These are phyloP conservation scores for Apostichopus parvimensis DNA, from an alignment of 35 echinoderm and acorn worm species.

Conservation along the genomic window DNA sequence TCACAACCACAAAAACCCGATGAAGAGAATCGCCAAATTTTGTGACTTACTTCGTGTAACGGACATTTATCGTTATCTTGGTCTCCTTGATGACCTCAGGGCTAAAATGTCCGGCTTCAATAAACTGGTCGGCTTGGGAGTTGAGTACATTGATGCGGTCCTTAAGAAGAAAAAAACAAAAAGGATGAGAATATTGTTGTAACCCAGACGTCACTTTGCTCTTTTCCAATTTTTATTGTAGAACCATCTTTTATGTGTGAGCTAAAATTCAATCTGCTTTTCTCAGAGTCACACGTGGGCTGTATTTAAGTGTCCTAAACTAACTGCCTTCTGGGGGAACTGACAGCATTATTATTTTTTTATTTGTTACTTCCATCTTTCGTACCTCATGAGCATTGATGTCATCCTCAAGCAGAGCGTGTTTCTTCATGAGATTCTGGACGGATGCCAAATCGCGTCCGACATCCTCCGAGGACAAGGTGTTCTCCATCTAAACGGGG, in stretches of 20 bases:
- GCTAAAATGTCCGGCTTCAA: constrained; percentile 91
- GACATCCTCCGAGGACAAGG: constrained; percentile 91
- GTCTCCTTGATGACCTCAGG: constrained; percentile 82
- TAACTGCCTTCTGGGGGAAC: no score
- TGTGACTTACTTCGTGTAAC: constrained; percentile 79
- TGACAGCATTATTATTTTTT: no score
- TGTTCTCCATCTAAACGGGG: constrained; percentile 76
- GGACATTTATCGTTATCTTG: constrained; percentile 81
- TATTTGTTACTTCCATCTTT: no score
- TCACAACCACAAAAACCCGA: no score
- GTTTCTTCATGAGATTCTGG: constrained; percentile 93
- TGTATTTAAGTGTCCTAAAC: no score
- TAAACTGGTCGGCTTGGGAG: constrained; percentile 90
- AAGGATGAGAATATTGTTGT: no score
- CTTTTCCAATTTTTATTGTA: no score
- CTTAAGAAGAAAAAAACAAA: constrained; percentile 11
- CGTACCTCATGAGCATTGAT: constrained; percentile 92
- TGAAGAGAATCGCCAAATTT: background rate
- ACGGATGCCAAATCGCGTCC: constrained; percentile 97
- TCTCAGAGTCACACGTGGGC: no score
- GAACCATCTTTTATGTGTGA: no score
- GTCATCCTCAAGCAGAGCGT: constrained; percentile 91
- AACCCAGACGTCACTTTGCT: no score
- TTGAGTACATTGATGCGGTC: constrained; percentile 94
- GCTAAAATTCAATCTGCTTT: no score